phyloP scores from a whole-genome alignment of 30 jellyfish, hydroid and myxozoan species.

The Chrysaora quinquecirrha region DNA sequence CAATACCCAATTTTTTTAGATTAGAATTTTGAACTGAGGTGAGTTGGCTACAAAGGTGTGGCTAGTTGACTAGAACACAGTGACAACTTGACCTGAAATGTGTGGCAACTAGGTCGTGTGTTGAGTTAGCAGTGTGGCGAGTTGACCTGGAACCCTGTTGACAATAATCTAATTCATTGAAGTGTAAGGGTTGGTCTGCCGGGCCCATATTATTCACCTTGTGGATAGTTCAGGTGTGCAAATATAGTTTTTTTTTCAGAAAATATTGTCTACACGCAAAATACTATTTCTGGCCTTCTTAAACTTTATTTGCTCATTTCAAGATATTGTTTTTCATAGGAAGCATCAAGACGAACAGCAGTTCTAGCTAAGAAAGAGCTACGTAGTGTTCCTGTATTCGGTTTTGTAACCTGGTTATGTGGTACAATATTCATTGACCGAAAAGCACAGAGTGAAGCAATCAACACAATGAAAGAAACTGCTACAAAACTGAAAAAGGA shows the following conservation, averaged over 20 bases:
- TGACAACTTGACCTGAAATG: too few species aligned
- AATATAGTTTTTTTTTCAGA: background rate
- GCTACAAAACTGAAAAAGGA: slow-evolving; percentile 57
- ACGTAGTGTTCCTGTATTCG: slow-evolving; percentile 77
- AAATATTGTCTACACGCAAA: background rate
- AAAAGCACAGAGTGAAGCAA: slow-evolving; percentile 42
- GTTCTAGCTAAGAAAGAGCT: slow-evolving; percentile 66
- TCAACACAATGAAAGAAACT: slow-evolving; percentile 59
- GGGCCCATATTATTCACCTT: background rate
- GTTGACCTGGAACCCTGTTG: too few species aligned
- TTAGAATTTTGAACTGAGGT: too few species aligned
- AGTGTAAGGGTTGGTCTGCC: background rate
- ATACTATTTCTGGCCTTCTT: background rate
- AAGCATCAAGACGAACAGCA: slow-evolving; percentile 81
- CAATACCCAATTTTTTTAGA: too few species aligned
- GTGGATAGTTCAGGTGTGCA: too few species aligned
- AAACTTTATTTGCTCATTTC: too few species aligned
- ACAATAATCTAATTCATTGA: background rate
- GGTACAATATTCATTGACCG: slow-evolving; percentile 82
- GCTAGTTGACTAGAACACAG: too few species aligned
- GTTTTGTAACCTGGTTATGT: slow-evolving; percentile 77
- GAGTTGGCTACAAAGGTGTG: too few species aligned
- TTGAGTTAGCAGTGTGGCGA: too few species aligned
- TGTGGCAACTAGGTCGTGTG: too few species aligned
- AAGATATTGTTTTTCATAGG: slow-evolving; percentile 2